Percentiles rank a stretch among this genome's conserved stretches.
Evolutionary conservation across 2,113 vertebrate species (phyloP).

Genomic region (Acanthisitta chloris): DNA sequence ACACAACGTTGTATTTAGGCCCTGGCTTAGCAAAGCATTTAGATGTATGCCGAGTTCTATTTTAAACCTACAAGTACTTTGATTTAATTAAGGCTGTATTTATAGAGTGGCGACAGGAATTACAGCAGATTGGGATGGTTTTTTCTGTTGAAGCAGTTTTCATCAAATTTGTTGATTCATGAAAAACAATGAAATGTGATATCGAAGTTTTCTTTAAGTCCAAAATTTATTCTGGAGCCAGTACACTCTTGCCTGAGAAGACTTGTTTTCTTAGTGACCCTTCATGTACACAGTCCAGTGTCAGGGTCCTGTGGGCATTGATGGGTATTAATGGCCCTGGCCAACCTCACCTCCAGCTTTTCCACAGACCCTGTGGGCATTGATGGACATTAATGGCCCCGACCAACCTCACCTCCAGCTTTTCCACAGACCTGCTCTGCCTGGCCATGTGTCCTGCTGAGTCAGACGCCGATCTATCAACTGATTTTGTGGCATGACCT

Average conservation of each 20-base stretch:
- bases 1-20: background rate
- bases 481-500: background rate
- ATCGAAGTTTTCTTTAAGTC: background rate
- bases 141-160: background rate
- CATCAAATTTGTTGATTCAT: background rate
- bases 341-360: background rate
- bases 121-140: background rate
- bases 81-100: background rate
- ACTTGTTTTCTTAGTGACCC: background rate
- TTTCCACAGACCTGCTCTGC: background rate
- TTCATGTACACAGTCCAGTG: background rate
- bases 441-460: background rate
- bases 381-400: background rate
- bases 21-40: background rate
- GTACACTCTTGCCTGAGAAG: background rate
- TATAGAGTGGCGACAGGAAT: background rate
- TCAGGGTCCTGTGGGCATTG: background rate
- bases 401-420: background rate
- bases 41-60: background rate
- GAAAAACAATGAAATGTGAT: background rate
- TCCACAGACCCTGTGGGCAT: no score
- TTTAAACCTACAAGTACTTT: background rate
- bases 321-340: background rate
- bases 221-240: background rate
- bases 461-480: accelerated